Evolutionary conservation across 2,113 vertebrate genomes (phyloP).

Genomic region (Chelonoidis abingdonii): DNA sequence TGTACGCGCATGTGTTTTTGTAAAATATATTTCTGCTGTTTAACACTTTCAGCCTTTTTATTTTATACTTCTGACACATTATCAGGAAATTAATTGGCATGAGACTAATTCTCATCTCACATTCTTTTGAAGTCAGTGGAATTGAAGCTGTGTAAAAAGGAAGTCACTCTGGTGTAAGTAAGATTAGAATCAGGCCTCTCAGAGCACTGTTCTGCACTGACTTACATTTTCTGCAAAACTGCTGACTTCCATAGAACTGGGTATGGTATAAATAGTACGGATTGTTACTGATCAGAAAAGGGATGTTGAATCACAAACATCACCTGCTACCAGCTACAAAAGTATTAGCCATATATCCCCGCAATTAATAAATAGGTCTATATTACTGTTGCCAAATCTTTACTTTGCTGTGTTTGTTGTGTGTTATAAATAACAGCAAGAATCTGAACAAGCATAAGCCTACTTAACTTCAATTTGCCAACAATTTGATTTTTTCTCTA

Average conservation of each 20-base stretch:
- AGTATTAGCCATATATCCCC: neutral
- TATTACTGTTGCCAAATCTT: neutral
- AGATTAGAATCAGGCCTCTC: neutral
- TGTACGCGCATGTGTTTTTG: no score
- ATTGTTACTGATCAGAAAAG: neutral
- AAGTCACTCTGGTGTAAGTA: neutral
- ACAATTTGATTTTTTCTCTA: neutral
- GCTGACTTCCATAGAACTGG: neutral
- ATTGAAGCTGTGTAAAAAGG: no score
- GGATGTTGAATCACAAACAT: neutral
- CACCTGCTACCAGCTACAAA: neutral
- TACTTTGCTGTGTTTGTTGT: neutral
- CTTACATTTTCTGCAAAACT: neutral
- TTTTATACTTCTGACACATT: neutral
- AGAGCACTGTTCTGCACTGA: no score
- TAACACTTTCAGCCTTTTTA: neutral
- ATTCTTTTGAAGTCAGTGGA: neutral
- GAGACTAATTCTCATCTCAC: neutral
- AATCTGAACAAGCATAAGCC: neutral
- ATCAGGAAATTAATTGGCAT: neutral
- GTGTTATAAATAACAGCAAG: neutral
- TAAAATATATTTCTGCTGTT: neutral
- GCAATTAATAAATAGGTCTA: fast-evolving
- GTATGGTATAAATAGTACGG: neutral
- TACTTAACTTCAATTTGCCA: neutral